phyloP scores from a whole-genome alignment of 2,113 vertebrate genomes.

The Romanogobio albipinnatus region DNA sequence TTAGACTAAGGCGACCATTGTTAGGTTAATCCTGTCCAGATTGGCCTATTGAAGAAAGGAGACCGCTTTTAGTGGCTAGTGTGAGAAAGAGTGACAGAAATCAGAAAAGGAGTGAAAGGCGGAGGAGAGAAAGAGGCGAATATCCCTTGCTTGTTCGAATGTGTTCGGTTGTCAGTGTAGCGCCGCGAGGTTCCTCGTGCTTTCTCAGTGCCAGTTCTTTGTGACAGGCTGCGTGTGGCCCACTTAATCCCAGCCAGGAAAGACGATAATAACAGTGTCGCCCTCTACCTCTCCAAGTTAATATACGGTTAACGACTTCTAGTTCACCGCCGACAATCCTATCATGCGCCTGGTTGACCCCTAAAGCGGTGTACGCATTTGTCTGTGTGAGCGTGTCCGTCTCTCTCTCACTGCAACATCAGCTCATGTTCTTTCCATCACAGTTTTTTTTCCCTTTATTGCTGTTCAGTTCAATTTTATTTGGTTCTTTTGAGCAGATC shows the following conservation, averaged over 20 bases:
- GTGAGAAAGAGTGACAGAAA: constrained; percentile 39
- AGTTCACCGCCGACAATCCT: constrained; percentile 73
- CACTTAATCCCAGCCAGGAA: constrained; percentile 69
- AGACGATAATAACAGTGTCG: constrained; percentile 59
- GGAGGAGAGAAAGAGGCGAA: not conserved
- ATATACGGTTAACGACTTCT: constrained; percentile 79
- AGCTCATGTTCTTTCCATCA: constrained; percentile 11
- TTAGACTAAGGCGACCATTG: constrained; percentile 49
- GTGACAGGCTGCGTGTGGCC: constrained; percentile 73
- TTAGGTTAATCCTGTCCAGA: constrained; percentile 46
- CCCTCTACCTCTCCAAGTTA: constrained; percentile 69
- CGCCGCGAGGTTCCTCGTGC: constrained; percentile 12
- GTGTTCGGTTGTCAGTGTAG: constrained; percentile 38
- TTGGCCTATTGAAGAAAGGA: constrained; percentile 49
- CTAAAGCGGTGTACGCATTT: constrained; percentile 78
- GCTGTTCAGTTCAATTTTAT: constrained; percentile 15
- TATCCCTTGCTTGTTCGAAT: constrained; percentile 20
- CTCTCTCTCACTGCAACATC: not conserved
- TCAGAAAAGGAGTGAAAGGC: not conserved
- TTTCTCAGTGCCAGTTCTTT: constrained; percentile 49
- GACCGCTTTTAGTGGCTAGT: not conserved
- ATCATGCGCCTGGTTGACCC: constrained; percentile 89
- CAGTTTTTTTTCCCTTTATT: constrained; percentile 20
- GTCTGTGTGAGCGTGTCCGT: not conserved
- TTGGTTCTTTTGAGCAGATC: constrained; percentile 32